Evolutionary conservation across 2,888 invertebrate species (phyloP).

Genomic region (Acleris holmiana): DNA sequence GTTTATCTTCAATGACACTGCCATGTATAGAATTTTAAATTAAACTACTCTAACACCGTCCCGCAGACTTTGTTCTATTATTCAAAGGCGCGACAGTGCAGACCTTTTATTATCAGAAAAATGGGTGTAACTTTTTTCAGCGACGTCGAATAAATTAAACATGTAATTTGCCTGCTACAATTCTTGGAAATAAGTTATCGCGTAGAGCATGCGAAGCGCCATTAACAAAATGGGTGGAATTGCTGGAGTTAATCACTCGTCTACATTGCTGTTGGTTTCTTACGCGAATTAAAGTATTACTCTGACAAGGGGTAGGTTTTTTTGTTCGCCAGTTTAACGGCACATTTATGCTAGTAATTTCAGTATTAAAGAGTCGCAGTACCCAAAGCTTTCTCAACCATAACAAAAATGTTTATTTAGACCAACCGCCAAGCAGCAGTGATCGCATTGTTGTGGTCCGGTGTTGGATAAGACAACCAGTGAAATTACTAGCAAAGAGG

Average conservation of each 20-base stretch:
- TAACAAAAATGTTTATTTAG: too few species aligned
- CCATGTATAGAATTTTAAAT: too few species aligned
- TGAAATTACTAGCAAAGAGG: too few species aligned
- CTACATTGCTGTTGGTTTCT: neutral
- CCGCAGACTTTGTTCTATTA: slow-evolving; percentile 13
- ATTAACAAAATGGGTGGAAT: slow-evolving; percentile 16
- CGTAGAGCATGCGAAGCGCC: slow-evolving; percentile 16
- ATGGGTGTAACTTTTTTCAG: neutral
- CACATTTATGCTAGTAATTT: neutral
- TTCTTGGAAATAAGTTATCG: slow-evolving; percentile 15
- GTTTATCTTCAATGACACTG: too few species aligned
- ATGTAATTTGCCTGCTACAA: slow-evolving; percentile 1
- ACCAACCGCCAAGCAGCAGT: too few species aligned
- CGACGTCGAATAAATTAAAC: slow-evolving; percentile 8
- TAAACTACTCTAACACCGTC: too few species aligned
- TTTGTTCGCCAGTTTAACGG: neutral
- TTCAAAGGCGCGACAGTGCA: slow-evolving; percentile 14
- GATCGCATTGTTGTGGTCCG: too few species aligned
- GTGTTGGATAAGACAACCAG: too few species aligned
- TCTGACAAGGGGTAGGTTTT: neutral
- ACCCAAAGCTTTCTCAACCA: too few species aligned
- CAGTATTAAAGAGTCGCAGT: neutral
- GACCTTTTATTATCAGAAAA: slow-evolving; percentile 16
- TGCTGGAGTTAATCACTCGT: slow-evolving; percentile 18
- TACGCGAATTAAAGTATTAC: slow-evolving; percentile 10